Conservation (phyloP, 2,888 invertebrate species). For the Spicauda simplicius region DNA sequence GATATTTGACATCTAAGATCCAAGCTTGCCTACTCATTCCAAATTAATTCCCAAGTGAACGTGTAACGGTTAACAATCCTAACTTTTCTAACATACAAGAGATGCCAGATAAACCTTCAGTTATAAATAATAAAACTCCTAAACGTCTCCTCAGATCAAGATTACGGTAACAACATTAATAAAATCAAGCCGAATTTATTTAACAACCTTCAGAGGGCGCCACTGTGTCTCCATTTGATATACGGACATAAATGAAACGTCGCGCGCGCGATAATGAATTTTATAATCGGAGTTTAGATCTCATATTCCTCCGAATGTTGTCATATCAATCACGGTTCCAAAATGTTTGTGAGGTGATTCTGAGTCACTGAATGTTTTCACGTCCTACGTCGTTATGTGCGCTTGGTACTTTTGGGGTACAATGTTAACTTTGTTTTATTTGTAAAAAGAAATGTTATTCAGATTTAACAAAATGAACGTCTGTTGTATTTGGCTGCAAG, state of each 20-base stretch:
- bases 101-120: slow-evolving; percentile 63
- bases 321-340: slow-evolving; percentile 32
- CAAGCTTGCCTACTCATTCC: slow-evolving; percentile 17
- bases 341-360: slow-evolving; percentile 41
- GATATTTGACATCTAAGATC: not conserved
- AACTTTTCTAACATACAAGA: slow-evolving; percentile 58
- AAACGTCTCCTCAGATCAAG: slow-evolving; percentile 76
- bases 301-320: slow-evolving; percentile 29
- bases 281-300: slow-evolving; percentile 35
- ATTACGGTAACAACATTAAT: slow-evolving; percentile 79
- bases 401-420: slow-evolving; percentile 48
- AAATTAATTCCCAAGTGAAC: slow-evolving; percentile 38
- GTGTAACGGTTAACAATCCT: slow-evolving; percentile 55
- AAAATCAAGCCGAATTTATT: slow-evolving; percentile 76
- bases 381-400: slow-evolving; percentile 46
- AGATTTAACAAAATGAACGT: not conserved
- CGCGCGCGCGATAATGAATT: slow-evolving; percentile 33
- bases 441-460: not conserved
- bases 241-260: slow-evolving; percentile 50
- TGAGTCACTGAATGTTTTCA: slow-evolving; percentile 46
- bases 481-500: no score
- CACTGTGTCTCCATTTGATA: slow-evolving; percentile 72
- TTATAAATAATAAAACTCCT: slow-evolving; percentile 81
- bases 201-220: slow-evolving; percentile 67
- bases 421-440: slow-evolving; percentile 13